Conservation (phyloP, 1,140 invertebrate genomes). For the Popillia japonica region DNA sequence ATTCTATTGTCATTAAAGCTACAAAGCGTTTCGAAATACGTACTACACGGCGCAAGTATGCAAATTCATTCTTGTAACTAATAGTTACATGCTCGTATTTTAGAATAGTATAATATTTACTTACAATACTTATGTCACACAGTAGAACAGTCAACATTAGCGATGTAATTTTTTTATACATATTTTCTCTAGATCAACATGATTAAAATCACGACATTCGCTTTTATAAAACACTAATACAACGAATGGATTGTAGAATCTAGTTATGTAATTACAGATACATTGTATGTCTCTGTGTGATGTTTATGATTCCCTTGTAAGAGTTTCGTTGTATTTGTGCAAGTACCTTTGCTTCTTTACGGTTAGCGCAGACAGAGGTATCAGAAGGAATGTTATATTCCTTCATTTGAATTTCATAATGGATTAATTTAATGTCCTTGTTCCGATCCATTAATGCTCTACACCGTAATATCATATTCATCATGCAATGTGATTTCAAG, state of each 20-base stretch:
- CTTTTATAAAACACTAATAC: neutral
- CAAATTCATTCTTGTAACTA: neutral
- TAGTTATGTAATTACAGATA: constrained; percentile 1
- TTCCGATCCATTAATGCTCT: constrained; percentile 14
- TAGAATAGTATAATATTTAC: neutral
- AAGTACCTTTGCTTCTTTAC: neutral
- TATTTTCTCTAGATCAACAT: neutral
- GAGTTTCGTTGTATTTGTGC: neutral
- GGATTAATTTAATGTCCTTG: constrained; percentile 33
- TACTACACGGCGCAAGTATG: too few species aligned
- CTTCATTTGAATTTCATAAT: constrained; percentile 30
- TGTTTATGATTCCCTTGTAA: neutral
- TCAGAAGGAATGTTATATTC: neutral
- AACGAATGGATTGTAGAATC: neutral
- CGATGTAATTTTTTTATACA: constrained; percentile 6
- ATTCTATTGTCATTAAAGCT: too few species aligned
- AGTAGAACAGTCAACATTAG: neutral
- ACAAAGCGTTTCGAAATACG: too few species aligned
- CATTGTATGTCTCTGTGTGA: constrained; percentile 2
- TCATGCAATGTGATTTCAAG: neutral
- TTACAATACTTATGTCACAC: neutral
- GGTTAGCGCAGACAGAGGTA: too few species aligned
- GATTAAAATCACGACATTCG: constrained; percentile 15
- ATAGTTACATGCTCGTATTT: neutral
- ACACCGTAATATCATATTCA: neutral